Evolutionary conservation across 2,113 vertebrate genomes (phyloP).

Genomic region (Pontoporia blainvillei): DNA sequence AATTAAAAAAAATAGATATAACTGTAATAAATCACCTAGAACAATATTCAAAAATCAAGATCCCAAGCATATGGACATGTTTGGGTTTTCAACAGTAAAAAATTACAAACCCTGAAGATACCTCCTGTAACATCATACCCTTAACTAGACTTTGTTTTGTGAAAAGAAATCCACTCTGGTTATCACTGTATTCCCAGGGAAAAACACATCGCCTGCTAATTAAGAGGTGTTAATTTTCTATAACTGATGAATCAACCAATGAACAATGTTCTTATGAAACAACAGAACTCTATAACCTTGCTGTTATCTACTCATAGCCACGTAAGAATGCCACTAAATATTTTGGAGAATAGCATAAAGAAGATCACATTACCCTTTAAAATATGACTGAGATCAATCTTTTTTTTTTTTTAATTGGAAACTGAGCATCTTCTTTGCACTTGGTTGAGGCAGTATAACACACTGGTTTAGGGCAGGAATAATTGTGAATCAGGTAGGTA

Average conservation of each 20-base stretch:
- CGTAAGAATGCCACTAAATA: background rate
- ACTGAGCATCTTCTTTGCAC: background rate
- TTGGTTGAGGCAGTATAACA: background rate
- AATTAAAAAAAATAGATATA: background rate
- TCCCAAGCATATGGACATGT: background rate
- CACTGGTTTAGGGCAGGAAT: background rate
- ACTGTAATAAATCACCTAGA: background rate
- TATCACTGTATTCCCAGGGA: background rate
- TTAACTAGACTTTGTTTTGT: background rate
- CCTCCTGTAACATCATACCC: background rate
- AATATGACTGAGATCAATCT: background rate
- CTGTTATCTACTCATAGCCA: background rate
- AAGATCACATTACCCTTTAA: background rate
- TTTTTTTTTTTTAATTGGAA: background rate
- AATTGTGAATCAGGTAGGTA: background rate
- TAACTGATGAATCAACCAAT: background rate
- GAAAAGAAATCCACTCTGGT: background rate
- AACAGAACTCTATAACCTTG: background rate
- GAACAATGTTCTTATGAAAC: background rate
- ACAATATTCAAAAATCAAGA: background rate
- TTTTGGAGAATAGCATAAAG: background rate
- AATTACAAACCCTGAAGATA: background rate
- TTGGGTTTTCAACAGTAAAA: background rate
- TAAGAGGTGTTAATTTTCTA: background rate
- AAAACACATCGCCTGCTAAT: background rate